Percentiles rank a stretch among this genome's conserved stretches.
phyloP scores from a whole-genome alignment of 2,888 invertebrate species.

The Apodemia duryi region DNA sequence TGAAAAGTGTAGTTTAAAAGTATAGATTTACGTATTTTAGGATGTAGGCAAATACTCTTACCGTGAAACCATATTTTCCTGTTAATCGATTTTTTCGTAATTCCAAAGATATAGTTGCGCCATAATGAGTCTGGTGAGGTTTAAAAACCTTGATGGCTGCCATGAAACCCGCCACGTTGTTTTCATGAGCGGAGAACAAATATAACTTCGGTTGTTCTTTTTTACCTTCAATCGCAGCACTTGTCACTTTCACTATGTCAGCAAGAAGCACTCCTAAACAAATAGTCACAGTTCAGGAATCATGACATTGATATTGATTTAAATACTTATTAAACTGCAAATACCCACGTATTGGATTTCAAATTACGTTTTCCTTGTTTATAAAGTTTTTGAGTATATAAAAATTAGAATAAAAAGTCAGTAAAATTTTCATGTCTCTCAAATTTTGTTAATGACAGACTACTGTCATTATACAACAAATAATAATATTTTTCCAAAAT shows the following conservation, averaged over 20 bases:
- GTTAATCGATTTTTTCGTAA: slow-evolving; percentile 51
- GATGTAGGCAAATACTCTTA: slow-evolving; percentile 33
- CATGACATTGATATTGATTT: slow-evolving; percentile 63
- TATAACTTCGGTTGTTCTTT: slow-evolving; percentile 58
- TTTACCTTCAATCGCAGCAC: slow-evolving; percentile 36
- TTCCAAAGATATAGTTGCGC: slow-evolving; percentile 76
- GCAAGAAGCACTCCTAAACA: slow-evolving; percentile 18
- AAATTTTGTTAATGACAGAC: no score
- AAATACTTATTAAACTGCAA: slow-evolving; percentile 59
- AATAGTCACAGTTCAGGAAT: slow-evolving; percentile 18
- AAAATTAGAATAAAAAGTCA: no score
- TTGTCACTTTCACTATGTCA: slow-evolving; percentile 7
- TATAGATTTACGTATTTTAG: no score
- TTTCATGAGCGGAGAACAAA: slow-evolving; percentile 81
- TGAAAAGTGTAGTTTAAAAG: no score
- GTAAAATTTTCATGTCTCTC: no score
- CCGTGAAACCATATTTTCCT: slow-evolving; percentile 64
- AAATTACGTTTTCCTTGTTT: no score
- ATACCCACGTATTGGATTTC: no score
- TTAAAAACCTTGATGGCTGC: slow-evolving; percentile 74
- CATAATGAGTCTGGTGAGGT: slow-evolving; percentile 79
- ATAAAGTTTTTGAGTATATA: no score
- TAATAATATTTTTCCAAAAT: no score
- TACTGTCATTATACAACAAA: no score
- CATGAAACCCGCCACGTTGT: slow-evolving; percentile 81